Conservation (phyloP, 2,888 invertebrate genomes). For the Platycheirus rosarum region DNA sequence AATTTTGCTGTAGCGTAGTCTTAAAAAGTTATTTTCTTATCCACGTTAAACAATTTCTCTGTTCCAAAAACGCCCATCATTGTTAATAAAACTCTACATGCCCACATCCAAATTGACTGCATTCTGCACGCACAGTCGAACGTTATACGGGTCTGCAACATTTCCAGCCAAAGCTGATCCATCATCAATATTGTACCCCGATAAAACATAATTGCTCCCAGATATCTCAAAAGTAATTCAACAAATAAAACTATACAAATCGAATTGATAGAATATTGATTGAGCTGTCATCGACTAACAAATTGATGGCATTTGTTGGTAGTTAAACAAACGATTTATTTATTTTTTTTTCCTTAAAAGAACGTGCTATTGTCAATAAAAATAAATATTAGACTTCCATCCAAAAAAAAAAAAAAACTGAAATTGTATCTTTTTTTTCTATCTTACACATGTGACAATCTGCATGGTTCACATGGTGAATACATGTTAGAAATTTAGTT, state of each 20-base stretch:
- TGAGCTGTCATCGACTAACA: constrained; percentile 31
- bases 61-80: too few relatives aligned
- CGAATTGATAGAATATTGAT: constrained; percentile 29
- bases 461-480: constrained; percentile 2
- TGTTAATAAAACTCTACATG: too few relatives aligned
- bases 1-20: too few relatives aligned
- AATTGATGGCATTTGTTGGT: constrained; percentile 37
- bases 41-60: too few relatives aligned
- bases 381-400: background rate
- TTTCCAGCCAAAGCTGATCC: constrained; percentile 16
- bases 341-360: constrained; percentile 22
- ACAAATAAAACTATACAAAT: constrained; percentile 30
- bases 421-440: background rate
- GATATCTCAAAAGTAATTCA: constrained; percentile 41
- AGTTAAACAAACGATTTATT: constrained; percentile 40
- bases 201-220: constrained; percentile 50
- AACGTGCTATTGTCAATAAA: background rate
- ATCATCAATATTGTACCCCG: constrained; percentile 54
- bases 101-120: too few relatives aligned
- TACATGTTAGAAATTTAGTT: background rate
- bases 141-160: constrained; percentile 37
- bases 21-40: too few relatives aligned
- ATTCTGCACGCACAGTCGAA: constrained; percentile 1
- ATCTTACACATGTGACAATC: constrained; percentile 1
- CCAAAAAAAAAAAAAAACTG: too few relatives aligned